Evolutionary conservation across 2,113 vertebrate species (phyloP).

Genomic region (Neolamprologus kungweensis): DNA sequence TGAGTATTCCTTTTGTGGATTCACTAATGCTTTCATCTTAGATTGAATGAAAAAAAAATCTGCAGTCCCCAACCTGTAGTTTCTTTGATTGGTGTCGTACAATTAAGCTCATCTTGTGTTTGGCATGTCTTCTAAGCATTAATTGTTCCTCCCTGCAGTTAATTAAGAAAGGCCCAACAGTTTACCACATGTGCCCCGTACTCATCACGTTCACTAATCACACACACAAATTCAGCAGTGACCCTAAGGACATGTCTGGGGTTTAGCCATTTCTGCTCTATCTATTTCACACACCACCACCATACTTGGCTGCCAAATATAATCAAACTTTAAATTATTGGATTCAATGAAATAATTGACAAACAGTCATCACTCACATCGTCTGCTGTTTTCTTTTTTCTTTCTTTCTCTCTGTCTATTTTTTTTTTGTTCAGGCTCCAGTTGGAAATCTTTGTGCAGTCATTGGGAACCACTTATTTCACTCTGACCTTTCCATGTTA

Average conservation of each 20-base stretch:
- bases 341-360: neutral
- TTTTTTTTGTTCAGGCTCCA: neutral
- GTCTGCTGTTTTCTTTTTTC: neutral
- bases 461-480: conserved; percentile 73
- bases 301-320: neutral
- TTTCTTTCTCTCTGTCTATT: neutral
- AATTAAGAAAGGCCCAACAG: conserved; percentile 54
- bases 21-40: conserved; percentile 5
- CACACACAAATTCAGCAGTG: conserved; percentile 31
- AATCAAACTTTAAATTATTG: neutral
- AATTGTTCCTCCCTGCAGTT: conserved; percentile 46
- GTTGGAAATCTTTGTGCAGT: conserved; percentile 59
- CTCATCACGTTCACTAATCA: conserved; percentile 50
- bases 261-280: neutral
- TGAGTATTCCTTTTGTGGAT: neutral
- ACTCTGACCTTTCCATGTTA: conserved; percentile 74
- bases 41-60: neutral
- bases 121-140: conserved; percentile 39
- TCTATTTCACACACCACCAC: neutral
- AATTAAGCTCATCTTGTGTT: conserved; percentile 33
- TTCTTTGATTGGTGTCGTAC: conserved; percentile 24
- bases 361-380: neutral
- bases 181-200: conserved; percentile 40
- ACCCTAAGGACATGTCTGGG: conserved; percentile 35
- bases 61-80: neutral